Evolutionary conservation across 2,888 invertebrate genomes (phyloP).

Genomic region (Meloe dianella): DNA sequence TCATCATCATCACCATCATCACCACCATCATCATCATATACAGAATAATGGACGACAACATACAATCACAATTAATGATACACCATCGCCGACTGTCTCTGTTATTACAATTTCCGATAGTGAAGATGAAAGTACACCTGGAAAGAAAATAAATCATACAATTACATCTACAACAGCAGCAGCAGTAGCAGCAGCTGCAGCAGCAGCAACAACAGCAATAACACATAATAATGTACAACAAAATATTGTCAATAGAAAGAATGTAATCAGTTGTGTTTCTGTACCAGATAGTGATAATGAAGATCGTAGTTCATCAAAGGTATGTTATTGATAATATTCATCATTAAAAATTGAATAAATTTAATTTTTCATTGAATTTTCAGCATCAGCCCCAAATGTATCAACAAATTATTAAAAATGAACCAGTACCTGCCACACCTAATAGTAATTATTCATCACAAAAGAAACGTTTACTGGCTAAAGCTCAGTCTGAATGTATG

Average conservation of each 20-base stretch:
- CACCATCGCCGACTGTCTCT: constrained; percentile 92
- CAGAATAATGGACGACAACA: constrained; percentile 66
- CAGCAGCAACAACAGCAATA: neutral
- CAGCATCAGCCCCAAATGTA: constrained; percentile 49
- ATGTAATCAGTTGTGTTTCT: constrained; percentile 80
- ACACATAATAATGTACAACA: constrained; percentile 29
- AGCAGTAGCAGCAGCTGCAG: neutral
- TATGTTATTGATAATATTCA: constrained; percentile 28
- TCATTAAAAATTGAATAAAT: no score
- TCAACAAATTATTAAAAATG: constrained; percentile 62
- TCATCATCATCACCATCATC: constrained; percentile 54
- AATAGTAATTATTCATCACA: constrained; percentile 66
- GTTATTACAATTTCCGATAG: constrained; percentile 96
- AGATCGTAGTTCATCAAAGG: constrained; percentile 64
- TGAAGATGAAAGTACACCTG: constrained; percentile 77
- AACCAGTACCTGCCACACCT: constrained; percentile 59
- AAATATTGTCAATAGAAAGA: constrained; percentile 62
- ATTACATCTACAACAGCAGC: neutral
- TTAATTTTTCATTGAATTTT: constrained; percentile 38
- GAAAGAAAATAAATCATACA: constrained; percentile 52
- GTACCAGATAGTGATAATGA: constrained; percentile 78
- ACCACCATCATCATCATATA: constrained; percentile 44
- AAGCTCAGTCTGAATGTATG: constrained; percentile 80
- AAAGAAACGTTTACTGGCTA: constrained; percentile 87
- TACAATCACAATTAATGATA: constrained; percentile 94